Percentiles rank a stretch among this genome's conserved stretches.
Conservation (phyloP, 1,140 invertebrate genomes). For the Musca domestica region DNA sequence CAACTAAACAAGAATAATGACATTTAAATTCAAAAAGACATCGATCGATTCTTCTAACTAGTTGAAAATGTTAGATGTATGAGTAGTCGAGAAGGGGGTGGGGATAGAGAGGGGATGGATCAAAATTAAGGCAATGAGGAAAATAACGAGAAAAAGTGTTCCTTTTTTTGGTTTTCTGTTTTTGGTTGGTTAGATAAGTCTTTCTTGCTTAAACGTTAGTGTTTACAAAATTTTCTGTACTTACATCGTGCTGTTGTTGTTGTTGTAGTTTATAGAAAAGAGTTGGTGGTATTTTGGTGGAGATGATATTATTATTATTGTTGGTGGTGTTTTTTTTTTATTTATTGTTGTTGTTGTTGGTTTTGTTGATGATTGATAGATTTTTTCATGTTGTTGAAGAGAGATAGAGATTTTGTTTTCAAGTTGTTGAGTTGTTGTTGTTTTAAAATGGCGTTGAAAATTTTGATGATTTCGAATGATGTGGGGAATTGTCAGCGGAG, state of each 20-base stretch:
- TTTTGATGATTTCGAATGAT: slow-evolving; percentile 13
- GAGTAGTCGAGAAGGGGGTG: no score
- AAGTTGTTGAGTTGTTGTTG: slow-evolving; percentile 4
- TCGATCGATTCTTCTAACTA: no score
- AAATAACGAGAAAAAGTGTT: slow-evolving; percentile 3
- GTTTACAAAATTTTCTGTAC: slow-evolving; percentile 39
- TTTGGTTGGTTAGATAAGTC: background rate
- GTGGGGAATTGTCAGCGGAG: background rate
- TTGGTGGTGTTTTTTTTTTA: slow-evolving; percentile 20
- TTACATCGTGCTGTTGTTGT: slow-evolving; percentile 55
- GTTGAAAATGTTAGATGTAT: no score
- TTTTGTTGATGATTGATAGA: slow-evolving; percentile 2
- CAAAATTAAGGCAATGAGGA: no score
- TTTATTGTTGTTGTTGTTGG: slow-evolving; percentile 19
- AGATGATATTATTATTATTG: slow-evolving; percentile 24
- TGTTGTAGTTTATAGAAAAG: slow-evolving; percentile 27
- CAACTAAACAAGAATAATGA: no score
- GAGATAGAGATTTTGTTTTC: slow-evolving; percentile 10
- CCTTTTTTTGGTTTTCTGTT: slow-evolving; percentile 28
- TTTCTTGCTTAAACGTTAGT: background rate
- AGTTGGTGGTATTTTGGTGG: slow-evolving; percentile 12
- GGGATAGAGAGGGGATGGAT: no score
- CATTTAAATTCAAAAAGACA: no score
- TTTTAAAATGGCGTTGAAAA: slow-evolving; percentile 22
- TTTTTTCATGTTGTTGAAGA: background rate